Percentiles rank a stretch among this genome's conserved stretches.
Evolutionary conservation across 2,797 vertebrate genomes (phyloP).

Genomic region (Pangasius krempfi): DNA sequence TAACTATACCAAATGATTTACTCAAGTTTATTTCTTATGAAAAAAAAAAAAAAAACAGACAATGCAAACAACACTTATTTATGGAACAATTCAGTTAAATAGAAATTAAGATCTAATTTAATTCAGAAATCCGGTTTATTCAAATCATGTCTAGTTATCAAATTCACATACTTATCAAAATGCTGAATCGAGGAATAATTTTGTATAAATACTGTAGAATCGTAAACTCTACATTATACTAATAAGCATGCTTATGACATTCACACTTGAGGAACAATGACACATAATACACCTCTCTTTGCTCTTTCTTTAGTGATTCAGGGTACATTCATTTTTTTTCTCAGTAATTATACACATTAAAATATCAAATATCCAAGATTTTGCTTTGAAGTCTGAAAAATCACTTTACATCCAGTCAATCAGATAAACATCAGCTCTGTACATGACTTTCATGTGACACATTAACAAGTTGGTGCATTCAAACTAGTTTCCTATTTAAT

Average conservation of each 20-base stretch:
- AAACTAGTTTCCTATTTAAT: background rate
- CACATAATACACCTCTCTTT: background rate
- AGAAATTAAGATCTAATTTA: background rate
- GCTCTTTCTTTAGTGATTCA: background rate
- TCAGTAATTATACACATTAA: background rate
- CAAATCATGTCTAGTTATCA: background rate
- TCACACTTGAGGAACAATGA: background rate
- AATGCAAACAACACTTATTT: background rate
- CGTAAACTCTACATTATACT: background rate
- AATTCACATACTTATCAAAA: background rate
- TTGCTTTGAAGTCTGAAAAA: background rate
- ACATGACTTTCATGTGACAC: background rate
- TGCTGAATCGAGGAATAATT: background rate
- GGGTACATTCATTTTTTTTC: background rate
- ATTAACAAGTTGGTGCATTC: background rate
- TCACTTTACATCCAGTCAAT: background rate
- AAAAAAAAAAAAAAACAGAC: background rate
- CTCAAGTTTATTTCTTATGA: background rate
- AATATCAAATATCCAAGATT: background rate
- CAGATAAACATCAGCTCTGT: background rate
- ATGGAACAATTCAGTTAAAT: background rate
- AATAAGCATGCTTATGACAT: background rate
- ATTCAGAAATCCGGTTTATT: background rate
- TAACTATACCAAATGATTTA: background rate
- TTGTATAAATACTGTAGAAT: background rate